phyloP scores from a whole-genome alignment of 2,888 invertebrate genomes.

The Himalopsyche anomala region DNA sequence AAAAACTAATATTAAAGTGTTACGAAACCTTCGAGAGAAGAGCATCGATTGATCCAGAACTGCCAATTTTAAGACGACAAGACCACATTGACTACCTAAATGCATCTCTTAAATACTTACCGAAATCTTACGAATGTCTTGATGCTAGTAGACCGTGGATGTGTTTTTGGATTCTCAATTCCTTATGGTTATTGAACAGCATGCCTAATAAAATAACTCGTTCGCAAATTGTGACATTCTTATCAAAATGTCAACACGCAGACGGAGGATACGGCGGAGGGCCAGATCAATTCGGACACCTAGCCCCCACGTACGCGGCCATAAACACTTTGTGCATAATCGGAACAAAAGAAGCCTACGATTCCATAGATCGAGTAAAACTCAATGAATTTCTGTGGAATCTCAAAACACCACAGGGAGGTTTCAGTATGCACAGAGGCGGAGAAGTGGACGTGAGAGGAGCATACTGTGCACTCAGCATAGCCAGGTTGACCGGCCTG shows the following conservation, averaged over 20 bases:
- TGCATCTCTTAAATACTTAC: constrained; percentile 81
- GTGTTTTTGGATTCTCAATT: constrained; percentile 97
- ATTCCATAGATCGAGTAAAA: constrained; percentile 87
- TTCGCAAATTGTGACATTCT: constrained; percentile 72
- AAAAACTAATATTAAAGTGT: constrained; percentile 71
- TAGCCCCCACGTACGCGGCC: constrained; percentile 98
- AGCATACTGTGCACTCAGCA: constrained; percentile 96
- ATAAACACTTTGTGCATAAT: constrained; percentile 94
- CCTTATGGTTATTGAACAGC: constrained; percentile 82
- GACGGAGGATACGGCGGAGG: constrained; percentile 96
- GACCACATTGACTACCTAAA: constrained; percentile 82
- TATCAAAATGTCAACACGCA: constrained; percentile 83
- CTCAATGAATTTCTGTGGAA: constrained; percentile 87
- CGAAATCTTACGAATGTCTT: constrained; percentile 86
- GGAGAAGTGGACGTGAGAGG: constrained; percentile 97
- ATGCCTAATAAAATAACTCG: constrained; percentile 73
- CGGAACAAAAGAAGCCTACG: constrained; percentile 90
- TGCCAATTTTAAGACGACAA: constrained; percentile 79
- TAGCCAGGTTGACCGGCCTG: constrained; percentile 90
- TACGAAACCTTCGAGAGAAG: constrained; percentile 73
- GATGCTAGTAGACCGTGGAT: constrained; percentile 98
- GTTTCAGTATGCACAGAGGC: constrained; percentile 92
- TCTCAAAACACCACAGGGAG: constrained; percentile 89
- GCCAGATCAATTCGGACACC: constrained; percentile 93
- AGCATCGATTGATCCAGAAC: constrained; percentile 75